Evolutionary conservation across 2,888 invertebrate species (phyloP).

Genomic region (Crioceris asparagi): DNA sequence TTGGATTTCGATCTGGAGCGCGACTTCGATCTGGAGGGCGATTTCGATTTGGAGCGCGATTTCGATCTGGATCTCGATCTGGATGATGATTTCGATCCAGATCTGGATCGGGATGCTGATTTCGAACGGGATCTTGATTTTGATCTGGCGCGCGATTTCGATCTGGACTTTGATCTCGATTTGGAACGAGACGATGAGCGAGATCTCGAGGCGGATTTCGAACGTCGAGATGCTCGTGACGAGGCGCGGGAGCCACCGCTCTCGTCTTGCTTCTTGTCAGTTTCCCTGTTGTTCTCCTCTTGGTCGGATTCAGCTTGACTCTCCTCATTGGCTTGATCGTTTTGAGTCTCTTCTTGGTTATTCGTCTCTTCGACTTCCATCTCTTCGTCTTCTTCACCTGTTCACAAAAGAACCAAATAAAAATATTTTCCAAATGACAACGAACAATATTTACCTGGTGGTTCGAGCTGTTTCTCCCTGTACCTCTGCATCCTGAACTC

Average conservation of each 20-base stretch:
- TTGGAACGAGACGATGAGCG: conserved; percentile 32
- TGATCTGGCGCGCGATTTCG: conserved; percentile 21
- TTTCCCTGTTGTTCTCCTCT: conserved; percentile 32
- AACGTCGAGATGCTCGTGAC: conserved; percentile 30
- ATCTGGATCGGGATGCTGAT: conserved; percentile 28
- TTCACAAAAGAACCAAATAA: conserved; percentile 5
- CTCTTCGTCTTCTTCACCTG: conserved; percentile 50
- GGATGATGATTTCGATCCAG: conserved; percentile 25
- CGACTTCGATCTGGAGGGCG: conserved; percentile 32
- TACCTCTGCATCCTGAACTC: conserved; percentile 82
- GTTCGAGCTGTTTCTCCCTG: conserved; percentile 80
- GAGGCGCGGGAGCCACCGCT: conserved; percentile 22
- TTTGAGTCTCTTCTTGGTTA: conserved; percentile 59
- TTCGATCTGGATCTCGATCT: conserved; percentile 29
- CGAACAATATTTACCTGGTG: conserved; percentile 47
- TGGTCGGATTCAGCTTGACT: conserved; percentile 42
- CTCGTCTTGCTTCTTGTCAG: conserved; percentile 31
- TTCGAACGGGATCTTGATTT: conserved; percentile 27
- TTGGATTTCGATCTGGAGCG: conserved; percentile 20
- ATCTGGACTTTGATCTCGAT: conserved; percentile 25
- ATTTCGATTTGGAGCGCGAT: conserved; percentile 35
- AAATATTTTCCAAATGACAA: conserved; percentile 2
- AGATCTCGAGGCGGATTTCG: conserved; percentile 29
- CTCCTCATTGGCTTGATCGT: conserved; percentile 43
- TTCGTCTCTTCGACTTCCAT: conserved; percentile 42